These are phyloP conservation scores for Cephus pulcher DNA, from an alignment of 2,888 invertebrate genomes.

Conservation along the genomic window DNA sequence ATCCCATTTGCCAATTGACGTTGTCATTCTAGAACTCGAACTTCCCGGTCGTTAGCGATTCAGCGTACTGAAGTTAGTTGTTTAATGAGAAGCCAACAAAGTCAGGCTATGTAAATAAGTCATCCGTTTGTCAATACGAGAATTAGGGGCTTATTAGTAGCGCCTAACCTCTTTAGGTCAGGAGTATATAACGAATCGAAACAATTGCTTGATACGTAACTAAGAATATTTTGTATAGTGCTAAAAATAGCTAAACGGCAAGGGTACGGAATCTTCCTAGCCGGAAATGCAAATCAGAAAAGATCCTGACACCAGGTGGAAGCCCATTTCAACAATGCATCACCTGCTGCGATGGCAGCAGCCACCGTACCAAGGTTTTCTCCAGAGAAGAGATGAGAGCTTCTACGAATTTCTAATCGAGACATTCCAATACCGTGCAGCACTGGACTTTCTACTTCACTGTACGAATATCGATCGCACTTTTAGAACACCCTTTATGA, in stretches of 20 bases:
- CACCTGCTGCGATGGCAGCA: constrained; percentile 49
- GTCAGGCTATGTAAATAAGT: not conserved
- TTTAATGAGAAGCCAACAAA: not conserved
- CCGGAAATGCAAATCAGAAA: not conserved
- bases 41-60: not conserved
- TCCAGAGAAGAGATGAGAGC: constrained; percentile 11
- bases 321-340: constrained; percentile 28
- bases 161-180: not conserved
- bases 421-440: not conserved
- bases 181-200: not conserved
- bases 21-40: not conserved
- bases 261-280: not conserved
- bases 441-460: not conserved
- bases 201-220: not conserved
- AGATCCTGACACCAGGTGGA: not conserved
- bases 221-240: not conserved
- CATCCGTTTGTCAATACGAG: not conserved
- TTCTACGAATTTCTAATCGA: not conserved
- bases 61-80: not conserved
- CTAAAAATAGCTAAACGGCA: not conserved
- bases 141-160: not conserved
- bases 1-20: not conserved
- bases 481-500: not conserved
- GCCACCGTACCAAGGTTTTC: constrained; percentile 24
- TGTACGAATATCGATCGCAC: not conserved